phyloP scores from a whole-genome alignment of 2,888 invertebrate genomes.

The Serripes groenlandicus region DNA sequence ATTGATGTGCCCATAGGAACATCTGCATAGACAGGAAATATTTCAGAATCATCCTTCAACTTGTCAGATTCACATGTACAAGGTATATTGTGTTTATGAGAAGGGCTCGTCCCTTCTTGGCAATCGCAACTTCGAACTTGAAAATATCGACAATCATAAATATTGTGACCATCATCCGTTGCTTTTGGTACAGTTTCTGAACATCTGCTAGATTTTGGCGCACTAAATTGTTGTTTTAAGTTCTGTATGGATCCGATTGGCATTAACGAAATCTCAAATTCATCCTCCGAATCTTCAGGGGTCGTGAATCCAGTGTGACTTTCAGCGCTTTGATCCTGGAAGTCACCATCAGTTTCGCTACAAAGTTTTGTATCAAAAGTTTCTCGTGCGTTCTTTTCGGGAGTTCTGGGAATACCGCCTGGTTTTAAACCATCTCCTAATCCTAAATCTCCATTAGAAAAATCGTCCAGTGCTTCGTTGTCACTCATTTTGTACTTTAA shows the following conservation, averaged over 20 bases:
- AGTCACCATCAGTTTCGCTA: background rate
- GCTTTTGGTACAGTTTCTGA: slow-evolving; percentile 25
- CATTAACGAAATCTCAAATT: slow-evolving; percentile 55
- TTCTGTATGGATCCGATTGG: slow-evolving; percentile 48
- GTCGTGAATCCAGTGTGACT: slow-evolving; percentile 36
- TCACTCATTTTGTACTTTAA: slow-evolving; percentile 28
- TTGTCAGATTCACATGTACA: slow-evolving; percentile 3
- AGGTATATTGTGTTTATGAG: background rate
- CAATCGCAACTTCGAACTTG: slow-evolving; percentile 22
- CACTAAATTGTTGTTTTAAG: slow-evolving; percentile 51
- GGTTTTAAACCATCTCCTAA: slow-evolving; percentile 76
- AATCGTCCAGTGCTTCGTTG: slow-evolving; percentile 34
- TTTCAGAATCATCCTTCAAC: slow-evolving; percentile 24
- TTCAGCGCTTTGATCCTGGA: slow-evolving; percentile 6
- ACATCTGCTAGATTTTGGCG: slow-evolving; percentile 25
- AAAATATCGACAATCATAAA: slow-evolving; percentile 62
- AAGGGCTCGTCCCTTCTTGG: background rate
- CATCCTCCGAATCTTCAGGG: slow-evolving; percentile 42
- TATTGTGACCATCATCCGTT: slow-evolving; percentile 36
- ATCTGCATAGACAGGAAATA: slow-evolving; percentile 77
- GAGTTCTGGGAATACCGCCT: slow-evolving; percentile 57
- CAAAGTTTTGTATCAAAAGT: background rate
- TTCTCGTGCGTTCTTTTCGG: background rate
- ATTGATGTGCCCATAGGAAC: slow-evolving; percentile 79
- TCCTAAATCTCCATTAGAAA: slow-evolving; percentile 75